These are phyloP conservation scores for Perca flavescens DNA, from an alignment of 2,113 vertebrate species.

Conservation along the genomic window DNA sequence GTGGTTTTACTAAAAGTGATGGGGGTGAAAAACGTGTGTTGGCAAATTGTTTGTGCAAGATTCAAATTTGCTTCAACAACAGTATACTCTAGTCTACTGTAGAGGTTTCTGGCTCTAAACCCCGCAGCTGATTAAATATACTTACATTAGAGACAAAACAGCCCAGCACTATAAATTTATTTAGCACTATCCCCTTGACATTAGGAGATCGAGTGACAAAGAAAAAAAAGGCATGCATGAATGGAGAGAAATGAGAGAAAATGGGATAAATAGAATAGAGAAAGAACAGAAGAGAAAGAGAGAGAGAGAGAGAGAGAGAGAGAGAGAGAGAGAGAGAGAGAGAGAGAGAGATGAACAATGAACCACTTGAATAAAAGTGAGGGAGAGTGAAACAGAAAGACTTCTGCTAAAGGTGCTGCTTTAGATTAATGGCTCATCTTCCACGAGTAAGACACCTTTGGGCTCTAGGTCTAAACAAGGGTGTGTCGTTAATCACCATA, in stretches of 20 bases:
- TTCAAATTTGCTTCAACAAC: too few relatives aligned
- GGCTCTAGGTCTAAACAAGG: slow-evolving; percentile 24
- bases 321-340: slow-evolving; percentile 7
- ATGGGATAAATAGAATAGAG: background rate
- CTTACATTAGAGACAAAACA: slow-evolving; percentile 15
- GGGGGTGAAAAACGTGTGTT: background rate
- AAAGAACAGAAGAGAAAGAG: background rate
- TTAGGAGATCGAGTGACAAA: background rate
- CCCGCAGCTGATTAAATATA: slow-evolving; percentile 19
- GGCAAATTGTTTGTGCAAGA: background rate
- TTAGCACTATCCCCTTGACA: background rate
- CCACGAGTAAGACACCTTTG: slow-evolving; percentile 43
- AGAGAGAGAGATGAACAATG: slow-evolving; percentile 29
- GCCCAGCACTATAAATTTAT: slow-evolving; percentile 24
- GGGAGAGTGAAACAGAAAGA: slow-evolving; percentile 19
- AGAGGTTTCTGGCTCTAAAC: slow-evolving; percentile 10
- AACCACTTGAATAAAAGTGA: slow-evolving; percentile 14
- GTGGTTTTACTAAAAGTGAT: background rate
- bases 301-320: slow-evolving; percentile 14
- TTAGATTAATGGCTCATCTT: slow-evolving; percentile 63
- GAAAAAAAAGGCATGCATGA: background rate
- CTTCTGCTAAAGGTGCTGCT: slow-evolving; percentile 54
- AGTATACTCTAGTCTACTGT: background rate
- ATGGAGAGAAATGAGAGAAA: background rate
- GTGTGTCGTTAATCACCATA: slow-evolving; percentile 51